phyloP scores from a whole-genome alignment of 2,113 vertebrate genomes.

The Rhabdomys dilectus region DNA sequence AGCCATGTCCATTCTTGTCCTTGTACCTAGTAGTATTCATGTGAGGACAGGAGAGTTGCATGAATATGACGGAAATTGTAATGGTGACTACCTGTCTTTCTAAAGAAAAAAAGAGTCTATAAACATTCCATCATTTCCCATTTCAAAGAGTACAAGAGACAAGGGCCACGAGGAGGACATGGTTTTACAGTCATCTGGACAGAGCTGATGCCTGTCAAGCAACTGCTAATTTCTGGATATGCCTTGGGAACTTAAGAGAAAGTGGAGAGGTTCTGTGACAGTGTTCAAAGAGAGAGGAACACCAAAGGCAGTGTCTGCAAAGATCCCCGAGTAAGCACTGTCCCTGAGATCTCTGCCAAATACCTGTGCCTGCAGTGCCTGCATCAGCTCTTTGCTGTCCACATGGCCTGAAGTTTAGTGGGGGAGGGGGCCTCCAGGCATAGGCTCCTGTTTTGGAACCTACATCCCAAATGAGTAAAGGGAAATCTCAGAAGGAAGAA shows the following conservation, averaged over 20 bases:
- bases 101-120: not conserved
- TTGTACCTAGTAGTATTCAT: not conserved
- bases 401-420: not conserved
- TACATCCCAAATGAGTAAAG: not conserved
- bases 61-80: not conserved
- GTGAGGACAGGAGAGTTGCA: not conserved
- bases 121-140: not conserved
- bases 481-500: conserved; percentile 9
- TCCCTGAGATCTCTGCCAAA: not conserved
- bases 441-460: not conserved
- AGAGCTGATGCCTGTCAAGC: not conserved
- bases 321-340: conserved; percentile 60
- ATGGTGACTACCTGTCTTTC: not conserved
- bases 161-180: not conserved
- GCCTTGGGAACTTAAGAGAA: not conserved
- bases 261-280: not conserved
- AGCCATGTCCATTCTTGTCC: not conserved
- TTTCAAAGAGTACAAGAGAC: not conserved
- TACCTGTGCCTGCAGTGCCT: not conserved
- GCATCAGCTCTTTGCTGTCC: conserved; percentile 14
- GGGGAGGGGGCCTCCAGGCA: not conserved
- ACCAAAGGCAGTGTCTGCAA: not conserved
- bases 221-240: not conserved
- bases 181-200: not conserved
- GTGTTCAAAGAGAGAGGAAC: not conserved